Evolutionary conservation across 2,888 invertebrate species (phyloP).

Genomic region (Epinotia ramella): DNA sequence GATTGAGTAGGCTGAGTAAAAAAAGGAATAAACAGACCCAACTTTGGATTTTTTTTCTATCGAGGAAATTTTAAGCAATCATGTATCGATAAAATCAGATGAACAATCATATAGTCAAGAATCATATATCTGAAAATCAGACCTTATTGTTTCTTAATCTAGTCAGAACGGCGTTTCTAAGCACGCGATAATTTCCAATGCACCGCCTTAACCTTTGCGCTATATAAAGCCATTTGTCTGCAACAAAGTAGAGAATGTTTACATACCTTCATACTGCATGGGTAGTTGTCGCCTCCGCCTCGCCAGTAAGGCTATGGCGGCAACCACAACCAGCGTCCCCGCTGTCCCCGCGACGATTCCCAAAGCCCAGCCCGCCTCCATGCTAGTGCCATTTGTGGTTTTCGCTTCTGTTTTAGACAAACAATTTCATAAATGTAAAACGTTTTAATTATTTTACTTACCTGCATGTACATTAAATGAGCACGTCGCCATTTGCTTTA

Average conservation of each 20-base stretch:
- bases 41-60: too few relatives aligned
- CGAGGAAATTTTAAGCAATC: too few relatives aligned
- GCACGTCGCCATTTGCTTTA: background rate
- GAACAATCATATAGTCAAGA: too few relatives aligned
- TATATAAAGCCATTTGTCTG: background rate
- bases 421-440: slow-evolving; percentile 11
- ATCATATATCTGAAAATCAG: too few relatives aligned
- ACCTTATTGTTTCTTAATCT: too few relatives aligned
- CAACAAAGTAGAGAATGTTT: slow-evolving; percentile 15
- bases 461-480: background rate
- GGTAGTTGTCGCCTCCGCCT: slow-evolving; percentile 84
- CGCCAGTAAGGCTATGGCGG: slow-evolving; percentile 86
- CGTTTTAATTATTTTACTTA: background rate
- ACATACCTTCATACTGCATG: slow-evolving; percentile 79
- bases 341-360: slow-evolving; percentile 89
- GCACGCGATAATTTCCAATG: too few relatives aligned
- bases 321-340: slow-evolving; percentile 88
- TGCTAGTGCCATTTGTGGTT: slow-evolving; percentile 56
- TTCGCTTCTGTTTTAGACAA: slow-evolving; percentile 64
- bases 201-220: too few relatives aligned
- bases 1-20: too few relatives aligned
- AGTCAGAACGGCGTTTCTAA: too few relatives aligned
- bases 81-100: too few relatives aligned
- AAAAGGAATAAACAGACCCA: too few relatives aligned
- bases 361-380: slow-evolving; percentile 75